Base-by-base conservation (phyloP, 53 echinoderm and acorn worm species). In the Echinometra lucunter region DNA sequence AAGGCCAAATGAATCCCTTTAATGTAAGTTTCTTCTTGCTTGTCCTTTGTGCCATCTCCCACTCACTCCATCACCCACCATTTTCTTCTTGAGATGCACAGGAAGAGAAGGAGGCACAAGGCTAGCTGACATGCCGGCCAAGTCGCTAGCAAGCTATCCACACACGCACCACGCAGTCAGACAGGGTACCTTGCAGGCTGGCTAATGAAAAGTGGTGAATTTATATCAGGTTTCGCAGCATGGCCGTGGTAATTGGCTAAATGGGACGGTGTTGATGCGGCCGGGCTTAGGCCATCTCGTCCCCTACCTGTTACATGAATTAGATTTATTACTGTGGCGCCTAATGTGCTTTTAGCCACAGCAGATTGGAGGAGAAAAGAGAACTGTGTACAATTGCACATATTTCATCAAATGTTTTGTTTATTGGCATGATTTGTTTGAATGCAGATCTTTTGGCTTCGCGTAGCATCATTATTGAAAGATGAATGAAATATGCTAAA, bases 131-230 rank as follows among this genome's bases (percentile, higher is more conserved):
- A 53, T 53, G 8, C 53, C 0, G 37, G 28, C 70, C 30, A 17
- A 6, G 13, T 88, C 10, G 4, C 88, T 16, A 53, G 53, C 57
- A 2, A 28, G 53, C 57, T 30, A 56, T 47, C 25, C 88, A 53
- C 27, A 18, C 56, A 32, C 57, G 6, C 49, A 32, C 6, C 56
- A 32, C 57, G 6, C 49, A 32, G 34, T 13, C 30, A 53, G 88
- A 38, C 55, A 88, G 55, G 16, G 55, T 38, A 40, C 17, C 56
- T 58, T 32, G 37, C 89, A 9, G 89, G 57, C 57, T 38, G 60
- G 89, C 89, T 89, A 89, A 89, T 89, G 89, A 89, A 89, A 89
- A 89, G 89, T 89, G 89, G 57, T 89, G 89, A 89, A 89, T 89
- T 32, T 89, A 60, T 58, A 89, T 89, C 89, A 38, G 89, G 89